Evolutionary conservation across 2,113 vertebrate genomes (phyloP).

Genomic region (Nannobrachium achirus): DNA sequence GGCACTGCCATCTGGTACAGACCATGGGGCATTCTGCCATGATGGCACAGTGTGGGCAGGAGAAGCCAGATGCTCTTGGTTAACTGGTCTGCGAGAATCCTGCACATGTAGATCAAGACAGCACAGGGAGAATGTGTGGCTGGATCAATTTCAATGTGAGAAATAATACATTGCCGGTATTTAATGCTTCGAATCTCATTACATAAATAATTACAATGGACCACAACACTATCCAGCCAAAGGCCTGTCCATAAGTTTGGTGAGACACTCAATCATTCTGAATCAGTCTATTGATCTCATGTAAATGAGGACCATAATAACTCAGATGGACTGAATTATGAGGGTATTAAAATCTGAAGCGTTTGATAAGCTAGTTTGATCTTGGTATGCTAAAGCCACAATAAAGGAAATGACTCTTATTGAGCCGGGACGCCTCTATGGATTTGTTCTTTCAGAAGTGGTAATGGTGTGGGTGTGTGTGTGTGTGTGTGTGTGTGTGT

Average conservation of each 20-base stretch:
- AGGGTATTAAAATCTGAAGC: constrained; percentile 35
- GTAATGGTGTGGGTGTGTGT: constrained; percentile 39
- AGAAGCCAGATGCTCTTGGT: constrained; percentile 44
- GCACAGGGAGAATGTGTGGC: constrained; percentile 22
- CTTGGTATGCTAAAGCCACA: constrained; percentile 55
- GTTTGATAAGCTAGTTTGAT: constrained; percentile 64
- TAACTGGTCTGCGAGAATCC: constrained; percentile 53
- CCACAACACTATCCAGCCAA: constrained; percentile 34
- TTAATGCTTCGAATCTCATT: not conserved
- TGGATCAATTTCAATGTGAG: constrained; percentile 25
- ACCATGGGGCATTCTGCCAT: constrained; percentile 36
- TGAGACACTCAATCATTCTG: constrained; percentile 11
- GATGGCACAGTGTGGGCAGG: constrained; percentile 44
- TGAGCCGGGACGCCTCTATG: constrained; percentile 23
- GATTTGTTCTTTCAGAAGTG: constrained; percentile 30
- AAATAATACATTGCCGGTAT: not conserved
- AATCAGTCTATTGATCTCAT: constrained; percentile 22
- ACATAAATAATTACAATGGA: constrained; percentile 35
- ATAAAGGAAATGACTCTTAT: constrained; percentile 55
- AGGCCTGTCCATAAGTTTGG: constrained; percentile 26
- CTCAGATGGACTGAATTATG: constrained; percentile 51
- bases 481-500: not conserved
- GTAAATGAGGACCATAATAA: constrained; percentile 38
- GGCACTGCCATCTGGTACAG: no score
- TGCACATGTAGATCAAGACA: constrained; percentile 39